Base-by-base conservation (phyloP, 2,113 vertebrate genomes). In the Bubo bubo region DNA sequence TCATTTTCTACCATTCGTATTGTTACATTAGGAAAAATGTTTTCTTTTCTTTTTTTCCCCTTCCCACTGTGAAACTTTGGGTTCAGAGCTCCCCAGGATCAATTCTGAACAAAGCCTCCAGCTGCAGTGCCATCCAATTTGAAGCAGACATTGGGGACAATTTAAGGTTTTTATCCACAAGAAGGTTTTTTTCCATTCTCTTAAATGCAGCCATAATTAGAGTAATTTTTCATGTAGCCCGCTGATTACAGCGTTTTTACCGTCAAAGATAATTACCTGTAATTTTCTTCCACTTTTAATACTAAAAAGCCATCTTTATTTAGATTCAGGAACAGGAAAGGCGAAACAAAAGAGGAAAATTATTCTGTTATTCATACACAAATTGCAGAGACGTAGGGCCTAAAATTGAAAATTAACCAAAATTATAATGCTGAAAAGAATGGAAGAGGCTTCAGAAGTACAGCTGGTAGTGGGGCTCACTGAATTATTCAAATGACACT, bases 191-290 rank as follows among this genome's bases (percentile, higher is more conserved):
- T 99, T 96, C 98, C 99, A 99, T 99, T 99, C 99, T 99, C 99
- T 99, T 99, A 99, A 99, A 99, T 99, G 99, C 99, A 99, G 99
- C 99, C 99, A 99, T 99, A 99, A 99, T 99, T 99, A 99, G 99
- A 99, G 99, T 99, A 99, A 99, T 99, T 99, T 99, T 99, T 99
- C 99, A 99, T 99, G 99, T 99, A 99, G 99, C 99, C 99, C 98
- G 99, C 99, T 99, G 99, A 99, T 99, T 99, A 99, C 99, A 99
- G 99, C 99, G 99, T 99, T 99, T 99, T 99, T 99, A 99, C 99
- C 99, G 99, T 99, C 99, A 99, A 99, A 99, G 99, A 99, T 99
- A 99, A 99, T 99, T 99, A 99, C 99, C 99, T 99, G 99, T 99
- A 99, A 99, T 99, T 99, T 99, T 99, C 99, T 99, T 99, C 99